Evolutionary conservation across 2,113 vertebrate genomes (phyloP).

Genomic region (Brachirus orientalis): DNA sequence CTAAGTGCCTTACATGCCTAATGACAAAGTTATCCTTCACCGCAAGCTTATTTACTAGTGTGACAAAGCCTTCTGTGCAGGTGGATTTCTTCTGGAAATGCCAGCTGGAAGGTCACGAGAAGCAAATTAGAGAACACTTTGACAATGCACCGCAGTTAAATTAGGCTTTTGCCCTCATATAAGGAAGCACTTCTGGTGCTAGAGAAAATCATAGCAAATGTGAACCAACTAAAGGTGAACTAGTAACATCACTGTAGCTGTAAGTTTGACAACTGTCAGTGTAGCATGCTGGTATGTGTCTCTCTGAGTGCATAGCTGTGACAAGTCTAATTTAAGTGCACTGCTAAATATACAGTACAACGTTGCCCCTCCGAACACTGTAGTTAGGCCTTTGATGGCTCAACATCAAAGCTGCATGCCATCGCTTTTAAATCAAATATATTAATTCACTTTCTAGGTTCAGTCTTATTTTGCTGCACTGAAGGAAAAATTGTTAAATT

Average conservation of each 20-base stretch:
- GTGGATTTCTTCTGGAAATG: conserved; percentile 55
- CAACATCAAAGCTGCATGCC: conserved; percentile 73
- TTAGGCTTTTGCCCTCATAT: conserved; percentile 5
- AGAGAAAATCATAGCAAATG: not conserved
- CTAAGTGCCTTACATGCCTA: conserved; percentile 48
- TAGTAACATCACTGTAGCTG: not conserved
- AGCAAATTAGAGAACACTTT: conserved; percentile 17
- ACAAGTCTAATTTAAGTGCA: conserved; percentile 69
- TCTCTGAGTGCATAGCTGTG: conserved; percentile 45
- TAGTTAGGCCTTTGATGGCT: conserved; percentile 67
- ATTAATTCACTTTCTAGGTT: conserved; percentile 71
- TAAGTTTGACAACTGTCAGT: not conserved
- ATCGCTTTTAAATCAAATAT: conserved; percentile 69
- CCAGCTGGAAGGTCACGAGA: conserved; percentile 56
- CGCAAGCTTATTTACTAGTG: conserved; percentile 63
- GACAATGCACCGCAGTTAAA: conserved; percentile 41
- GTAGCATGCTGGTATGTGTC: conserved; percentile 17
- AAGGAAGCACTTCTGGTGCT: too few species aligned
- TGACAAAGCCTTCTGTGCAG: conserved; percentile 59
- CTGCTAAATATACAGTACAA: conserved; percentile 67
- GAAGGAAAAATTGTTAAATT: conserved; percentile 20
- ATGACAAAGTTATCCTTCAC: conserved; percentile 59
- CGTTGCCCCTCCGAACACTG: conserved; percentile 59
- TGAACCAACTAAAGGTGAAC: conserved; percentile 27
- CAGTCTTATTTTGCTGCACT: conserved; percentile 38